Evolutionary conservation across 2,888 invertebrate species (phyloP).

Genomic region (Drosophila cyrtoloma): DNA sequence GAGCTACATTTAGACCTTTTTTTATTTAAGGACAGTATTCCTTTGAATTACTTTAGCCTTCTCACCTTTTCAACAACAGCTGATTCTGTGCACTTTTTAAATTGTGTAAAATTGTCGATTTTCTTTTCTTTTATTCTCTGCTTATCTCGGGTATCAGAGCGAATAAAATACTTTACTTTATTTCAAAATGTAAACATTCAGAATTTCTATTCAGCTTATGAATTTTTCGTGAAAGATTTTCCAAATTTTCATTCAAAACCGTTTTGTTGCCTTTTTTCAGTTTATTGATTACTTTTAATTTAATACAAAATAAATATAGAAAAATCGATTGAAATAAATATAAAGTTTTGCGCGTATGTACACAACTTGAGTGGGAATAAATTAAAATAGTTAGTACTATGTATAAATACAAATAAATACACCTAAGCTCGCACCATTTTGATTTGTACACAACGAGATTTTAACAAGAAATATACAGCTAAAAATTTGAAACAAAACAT

Average conservation of each 20-base stretch:
- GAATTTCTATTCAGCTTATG: neutral
- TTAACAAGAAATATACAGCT: slow-evolving; percentile 46
- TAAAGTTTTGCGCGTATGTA: slow-evolving; percentile 49
- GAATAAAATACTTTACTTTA: neutral
- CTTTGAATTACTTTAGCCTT: neutral
- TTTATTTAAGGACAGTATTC: neutral
- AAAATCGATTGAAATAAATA: slow-evolving; percentile 36
- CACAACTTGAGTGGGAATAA: slow-evolving; percentile 43
- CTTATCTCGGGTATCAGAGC: neutral
- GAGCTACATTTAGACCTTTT: neutral
- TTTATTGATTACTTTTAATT: slow-evolving; percentile 19
- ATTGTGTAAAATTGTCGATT: neutral
- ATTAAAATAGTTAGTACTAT: slow-evolving; percentile 13
- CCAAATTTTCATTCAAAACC: neutral
- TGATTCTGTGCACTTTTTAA: neutral
- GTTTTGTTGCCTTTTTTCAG: neutral
- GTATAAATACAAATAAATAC: slow-evolving; percentile 31
- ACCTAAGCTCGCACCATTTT: slow-evolving; percentile 64
- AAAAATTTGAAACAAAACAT: slow-evolving; percentile 54
- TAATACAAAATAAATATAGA: slow-evolving; percentile 24
- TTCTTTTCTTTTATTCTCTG: neutral
- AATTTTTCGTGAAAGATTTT: neutral
- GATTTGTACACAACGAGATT: slow-evolving; percentile 57
- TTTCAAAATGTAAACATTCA: neutral
- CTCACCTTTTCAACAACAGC: neutral